Evolutionary conservation across 2,797 vertebrate species (phyloP), one percentile per base, ranked within the genome.

Genomic region (Hippopotamyrus pictus): DNA sequence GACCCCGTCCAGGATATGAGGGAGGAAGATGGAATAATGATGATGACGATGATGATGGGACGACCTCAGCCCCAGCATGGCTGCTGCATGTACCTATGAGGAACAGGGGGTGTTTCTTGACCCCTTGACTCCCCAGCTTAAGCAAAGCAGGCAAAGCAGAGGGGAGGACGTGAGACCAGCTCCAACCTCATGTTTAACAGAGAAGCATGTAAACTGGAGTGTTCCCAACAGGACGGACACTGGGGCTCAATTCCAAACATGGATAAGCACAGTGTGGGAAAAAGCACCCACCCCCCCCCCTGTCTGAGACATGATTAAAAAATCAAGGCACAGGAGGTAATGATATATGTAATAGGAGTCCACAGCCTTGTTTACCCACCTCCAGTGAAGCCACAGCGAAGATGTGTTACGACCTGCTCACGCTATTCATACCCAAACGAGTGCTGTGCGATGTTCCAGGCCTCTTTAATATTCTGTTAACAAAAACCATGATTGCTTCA

Each of bases 161-260:
- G 19, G 44, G 73, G 87, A 84, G 41, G 1, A 22, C 17, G 48
- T 11, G 50, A 91, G 90, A 90, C 86, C 22, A 85, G 79, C 33
- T 14, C 14, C 9, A 19, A 17, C 14, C 90, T 89, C 48, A 79
- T 87, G 90, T 91, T 89, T 54, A 88, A 76, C 87, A 51, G 25
- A 89, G 89, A 73, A 88, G 76, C 84, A 29, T 19, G 89, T 89
- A 91, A 89, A 89, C 69, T 88, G 82, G 90, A 87, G 90, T 88
- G 89, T 84, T 54, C 89, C 84, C 53, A 89, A 91, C 89, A 89
- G 83, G 91, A 79, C 29, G n/a, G 87, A 5, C 19, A 57, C 29
- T 79, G 59, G 48, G 92, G 90, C 88, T 82, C 54, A 91, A 91
- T 91, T 89, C 88, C 69, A 76, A 41, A 41, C 29, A 37, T 5